phyloP scores from a whole-genome alignment of 1,140 invertebrate species.

The Drosophila repleta region DNA sequence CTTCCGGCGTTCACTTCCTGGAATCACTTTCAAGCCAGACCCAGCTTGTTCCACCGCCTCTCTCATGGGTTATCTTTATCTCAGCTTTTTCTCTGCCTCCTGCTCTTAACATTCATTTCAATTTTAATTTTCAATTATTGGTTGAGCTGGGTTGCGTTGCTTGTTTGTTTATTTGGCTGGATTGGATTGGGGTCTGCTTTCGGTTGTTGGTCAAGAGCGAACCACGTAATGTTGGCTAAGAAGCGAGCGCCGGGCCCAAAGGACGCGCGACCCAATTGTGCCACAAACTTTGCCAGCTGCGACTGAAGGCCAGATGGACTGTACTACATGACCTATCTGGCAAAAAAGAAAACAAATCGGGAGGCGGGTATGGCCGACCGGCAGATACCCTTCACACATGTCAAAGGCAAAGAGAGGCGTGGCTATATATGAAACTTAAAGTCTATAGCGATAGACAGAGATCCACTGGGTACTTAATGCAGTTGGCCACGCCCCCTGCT shows the following conservation, averaged over 20 bases:
- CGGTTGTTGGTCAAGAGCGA: neutral
- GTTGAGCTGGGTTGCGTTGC: slow-evolving; percentile 22
- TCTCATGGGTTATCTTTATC: neutral
- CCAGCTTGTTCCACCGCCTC: neutral
- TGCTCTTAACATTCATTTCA: slow-evolving; percentile 62
- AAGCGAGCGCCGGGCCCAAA: slow-evolving; percentile 35
- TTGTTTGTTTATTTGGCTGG: slow-evolving; percentile 19
- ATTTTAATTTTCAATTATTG: slow-evolving; percentile 82
- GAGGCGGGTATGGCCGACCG: neutral
- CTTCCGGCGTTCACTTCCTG: too few relatives aligned
- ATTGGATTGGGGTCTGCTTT: slow-evolving; percentile 10
- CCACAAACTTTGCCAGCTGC: slow-evolving; percentile 32
- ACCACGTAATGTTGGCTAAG: slow-evolving; percentile 36
- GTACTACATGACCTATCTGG: slow-evolving; percentile 51
- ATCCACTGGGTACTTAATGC: too few relatives aligned
- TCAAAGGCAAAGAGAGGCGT: too few relatives aligned
- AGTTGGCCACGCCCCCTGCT: too few relatives aligned
- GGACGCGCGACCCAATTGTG: slow-evolving; percentile 33
- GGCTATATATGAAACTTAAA: too few relatives aligned
- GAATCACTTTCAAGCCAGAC: too few relatives aligned
- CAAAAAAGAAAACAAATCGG: slow-evolving; percentile 14
- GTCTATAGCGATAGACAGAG: too few relatives aligned
- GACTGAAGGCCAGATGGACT: neutral
- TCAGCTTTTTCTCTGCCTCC: neutral
- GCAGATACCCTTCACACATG: neutral